Percentiles rank a stretch among this genome's conserved stretches.
Conservation (phyloP, 2,113 vertebrate species). For the Sphyrna mokarran region DNA sequence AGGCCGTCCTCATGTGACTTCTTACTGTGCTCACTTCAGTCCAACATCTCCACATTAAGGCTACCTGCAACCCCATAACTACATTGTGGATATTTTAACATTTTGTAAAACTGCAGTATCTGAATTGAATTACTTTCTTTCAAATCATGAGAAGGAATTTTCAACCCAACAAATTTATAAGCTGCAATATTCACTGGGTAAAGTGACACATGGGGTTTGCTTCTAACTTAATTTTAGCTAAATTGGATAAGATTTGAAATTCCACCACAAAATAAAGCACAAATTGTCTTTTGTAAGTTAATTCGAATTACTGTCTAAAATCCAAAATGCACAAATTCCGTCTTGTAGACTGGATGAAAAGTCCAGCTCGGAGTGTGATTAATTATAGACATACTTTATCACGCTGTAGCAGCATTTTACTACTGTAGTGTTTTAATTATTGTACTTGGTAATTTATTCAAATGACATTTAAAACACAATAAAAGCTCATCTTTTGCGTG, state of each 20-base stretch:
- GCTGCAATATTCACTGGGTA: background rate
- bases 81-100: background rate
- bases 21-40: too few relatives aligned
- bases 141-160: background rate
- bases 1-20: too few relatives aligned
- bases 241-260: background rate
- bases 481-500: background rate
- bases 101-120: background rate
- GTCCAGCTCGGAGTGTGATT: background rate
- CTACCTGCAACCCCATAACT: background rate
- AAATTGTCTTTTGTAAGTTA: background rate
- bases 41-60: too few relatives aligned
- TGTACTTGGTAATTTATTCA: background rate
- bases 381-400: constrained; percentile 8
- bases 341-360: background rate
- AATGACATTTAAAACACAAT: constrained; percentile 21
- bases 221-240: background rate
- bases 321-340: background rate
- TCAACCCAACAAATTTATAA: background rate
- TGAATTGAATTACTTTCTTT: background rate
- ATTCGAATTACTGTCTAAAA: background rate
- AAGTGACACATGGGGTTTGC: background rate
- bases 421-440: background rate
- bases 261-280: background rate
- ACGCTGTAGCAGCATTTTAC: background rate